Evolutionary conservation across 2,113 vertebrate genomes (phyloP), one percentile per base, ranked within the genome.

Genomic region (Ceyx cyanopectus): DNA sequence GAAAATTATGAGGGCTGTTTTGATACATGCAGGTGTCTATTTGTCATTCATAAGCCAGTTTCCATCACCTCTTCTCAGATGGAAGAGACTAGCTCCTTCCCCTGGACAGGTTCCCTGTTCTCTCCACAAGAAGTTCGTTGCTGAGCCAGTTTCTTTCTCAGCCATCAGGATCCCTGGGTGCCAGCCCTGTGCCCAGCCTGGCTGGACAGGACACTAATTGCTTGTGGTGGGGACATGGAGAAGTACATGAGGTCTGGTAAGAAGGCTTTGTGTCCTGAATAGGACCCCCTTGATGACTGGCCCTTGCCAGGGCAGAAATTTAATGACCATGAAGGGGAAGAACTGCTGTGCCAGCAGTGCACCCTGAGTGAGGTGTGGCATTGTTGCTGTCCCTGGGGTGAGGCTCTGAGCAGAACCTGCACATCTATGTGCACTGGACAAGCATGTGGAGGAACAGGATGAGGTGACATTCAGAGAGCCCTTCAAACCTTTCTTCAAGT

Each of bases 211-310:
- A 12, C 37, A 58, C 24, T 13, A n/a, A 11, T 37, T n/a, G 51
- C 30, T 32, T 14, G 32, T 17, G 7, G 27, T 27, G 32, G 12
- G 24, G 14, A 16, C 11, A 32, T 0, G 2, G 43, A 79, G 46
- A 13, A 43, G 14, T 6, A 26, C 37, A 51, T 10, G 4, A 46
- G 22, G 9, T 48, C 41, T 78, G 51, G 21, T 43, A 73, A 19
- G 1, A 2, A 0, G 0, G 7, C 34, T 74, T 34, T 41, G 16
- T 32, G 34, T 48, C 26, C 75, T 40, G 76, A 14, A 87, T 13
- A n/a, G n/a, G 14, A 45, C 18, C 15, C 34, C 27, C 6, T 2
- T 2, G 2, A 2, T 1, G 22, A 19, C 8, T 18, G 14, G 2
- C 3, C 41, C 32, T 65, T 61, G 40, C 58, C 74, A 73, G n/a